Evolutionary conservation across 2,113 vertebrate genomes (phyloP).

Genomic region (Urocynchramus pylzowi): DNA sequence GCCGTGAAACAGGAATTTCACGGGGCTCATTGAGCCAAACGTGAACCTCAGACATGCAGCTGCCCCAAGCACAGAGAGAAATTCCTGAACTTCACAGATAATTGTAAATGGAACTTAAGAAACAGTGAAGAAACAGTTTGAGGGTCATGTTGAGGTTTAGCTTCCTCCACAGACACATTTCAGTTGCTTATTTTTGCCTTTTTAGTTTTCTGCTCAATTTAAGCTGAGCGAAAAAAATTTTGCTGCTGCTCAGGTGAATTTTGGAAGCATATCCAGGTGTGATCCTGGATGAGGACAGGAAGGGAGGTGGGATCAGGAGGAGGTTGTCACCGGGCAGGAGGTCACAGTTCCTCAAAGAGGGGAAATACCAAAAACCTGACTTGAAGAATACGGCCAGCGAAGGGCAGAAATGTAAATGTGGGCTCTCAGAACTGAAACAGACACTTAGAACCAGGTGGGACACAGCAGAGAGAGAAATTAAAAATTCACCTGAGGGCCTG

Average conservation of each 20-base stretch:
- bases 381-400: neutral
- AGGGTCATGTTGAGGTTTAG: neutral
- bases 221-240: neutral
- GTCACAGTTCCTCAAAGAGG: neutral
- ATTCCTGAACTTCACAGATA: neutral
- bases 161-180: neutral
- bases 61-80: neutral
- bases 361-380: neutral
- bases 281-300: neutral
- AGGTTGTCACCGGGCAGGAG: neutral
- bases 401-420: neutral
- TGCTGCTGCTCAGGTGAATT: neutral
- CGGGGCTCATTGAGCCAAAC: neutral
- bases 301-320: neutral
- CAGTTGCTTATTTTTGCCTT: neutral
- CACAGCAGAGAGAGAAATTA: neutral
- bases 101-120: neutral
- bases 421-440: neutral
- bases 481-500: neutral
- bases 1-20: neutral
- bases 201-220: neutral
- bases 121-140: neutral
- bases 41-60: fast-evolving
- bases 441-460: neutral
- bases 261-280: neutral